Conservation (phyloP, 1,140 invertebrate genomes). For the Alviniconcha marisindica region DNA sequence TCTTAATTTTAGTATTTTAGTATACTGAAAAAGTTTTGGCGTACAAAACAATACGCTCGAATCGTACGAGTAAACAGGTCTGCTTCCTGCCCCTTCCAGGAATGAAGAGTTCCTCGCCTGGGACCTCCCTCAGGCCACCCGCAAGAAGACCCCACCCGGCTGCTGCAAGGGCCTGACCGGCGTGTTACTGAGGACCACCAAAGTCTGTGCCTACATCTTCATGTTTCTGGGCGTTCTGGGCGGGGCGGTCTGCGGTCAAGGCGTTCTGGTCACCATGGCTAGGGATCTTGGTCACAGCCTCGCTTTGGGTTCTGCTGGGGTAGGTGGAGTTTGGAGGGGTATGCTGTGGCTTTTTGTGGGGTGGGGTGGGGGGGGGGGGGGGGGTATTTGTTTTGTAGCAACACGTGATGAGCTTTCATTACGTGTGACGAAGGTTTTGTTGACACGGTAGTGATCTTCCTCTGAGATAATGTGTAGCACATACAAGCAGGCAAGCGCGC, state of each 20-base stretch:
- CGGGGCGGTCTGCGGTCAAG: slow-evolving; percentile 18
- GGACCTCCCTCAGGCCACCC: not conserved
- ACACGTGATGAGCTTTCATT: too few species aligned
- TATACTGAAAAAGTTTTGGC: too few species aligned
- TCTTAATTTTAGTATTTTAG: not conserved
- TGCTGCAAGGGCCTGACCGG: not conserved
- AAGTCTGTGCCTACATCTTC: slow-evolving; percentile 18
- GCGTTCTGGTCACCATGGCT: slow-evolving; percentile 3
- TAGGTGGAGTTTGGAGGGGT: not conserved
- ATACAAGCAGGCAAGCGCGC: too few species aligned
- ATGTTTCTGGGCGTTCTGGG: slow-evolving; percentile 3
- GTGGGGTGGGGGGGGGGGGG: too few species aligned
- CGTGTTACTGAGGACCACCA: not conserved
- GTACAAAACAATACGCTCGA: too few species aligned
- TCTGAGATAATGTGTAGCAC: too few species aligned
- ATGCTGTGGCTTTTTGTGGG: too few species aligned
- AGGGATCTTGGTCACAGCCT: not conserved
- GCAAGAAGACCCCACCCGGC: not conserved
- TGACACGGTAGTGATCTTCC: too few species aligned
- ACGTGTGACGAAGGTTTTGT: too few species aligned
- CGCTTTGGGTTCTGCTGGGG: not conserved
- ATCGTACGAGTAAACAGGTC: too few species aligned
- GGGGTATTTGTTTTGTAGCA: too few species aligned
- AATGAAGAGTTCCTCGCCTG: slow-evolving; percentile 12
- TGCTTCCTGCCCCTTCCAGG: not conserved